Percentiles rank a stretch among this genome's conserved stretches.
These are phyloP conservation scores for Torymus tubicola DNA, from an alignment of 2,888 invertebrate species.

Conservation along the genomic window DNA sequence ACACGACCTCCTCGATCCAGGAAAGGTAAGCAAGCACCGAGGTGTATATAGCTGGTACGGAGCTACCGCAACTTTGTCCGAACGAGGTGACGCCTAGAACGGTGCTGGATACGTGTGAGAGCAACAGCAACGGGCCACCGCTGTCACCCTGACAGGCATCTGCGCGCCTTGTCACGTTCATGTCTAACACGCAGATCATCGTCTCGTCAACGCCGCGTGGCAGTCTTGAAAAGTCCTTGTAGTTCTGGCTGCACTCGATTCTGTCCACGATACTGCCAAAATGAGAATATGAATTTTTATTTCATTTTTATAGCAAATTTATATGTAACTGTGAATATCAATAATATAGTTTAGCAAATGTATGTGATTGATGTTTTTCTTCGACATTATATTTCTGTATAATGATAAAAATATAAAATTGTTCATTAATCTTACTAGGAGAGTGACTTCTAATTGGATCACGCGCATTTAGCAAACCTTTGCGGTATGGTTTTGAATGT, in stretches of 20 bases:
- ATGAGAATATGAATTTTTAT: too few relatives aligned
- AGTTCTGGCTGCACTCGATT: slow-evolving; percentile 62
- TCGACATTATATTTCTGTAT: too few relatives aligned
- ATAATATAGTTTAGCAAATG: too few relatives aligned
- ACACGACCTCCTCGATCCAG: slow-evolving; percentile 72
- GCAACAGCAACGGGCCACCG: slow-evolving; percentile 69
- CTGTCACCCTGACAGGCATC: slow-evolving; percentile 71
- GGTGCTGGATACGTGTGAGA: slow-evolving; percentile 57
- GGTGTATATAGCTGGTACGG: slow-evolving; percentile 68
- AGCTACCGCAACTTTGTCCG: slow-evolving; percentile 68
- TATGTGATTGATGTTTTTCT: too few relatives aligned
- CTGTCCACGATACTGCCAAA: slow-evolving; percentile 62
- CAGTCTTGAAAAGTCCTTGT: slow-evolving; percentile 60
- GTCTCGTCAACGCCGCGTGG: slow-evolving; percentile 66
- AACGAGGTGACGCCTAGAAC: slow-evolving; percentile 70
- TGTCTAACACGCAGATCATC: slow-evolving; percentile 69
- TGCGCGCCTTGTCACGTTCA: slow-evolving; percentile 59
- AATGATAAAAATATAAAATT: too few relatives aligned
- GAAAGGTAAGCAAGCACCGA: slow-evolving; percentile 67
- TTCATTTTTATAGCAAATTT: too few relatives aligned
- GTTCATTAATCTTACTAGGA: too few relatives aligned
- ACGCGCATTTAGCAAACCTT: too few relatives aligned
- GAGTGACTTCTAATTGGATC: too few relatives aligned
- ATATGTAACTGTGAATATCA: too few relatives aligned
- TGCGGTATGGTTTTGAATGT: too few relatives aligned